Evolutionary conservation across 1,140 invertebrate species (phyloP), one percentile per base, ranked within the genome.

Genomic region (Drosophila pruinosa): DNA sequence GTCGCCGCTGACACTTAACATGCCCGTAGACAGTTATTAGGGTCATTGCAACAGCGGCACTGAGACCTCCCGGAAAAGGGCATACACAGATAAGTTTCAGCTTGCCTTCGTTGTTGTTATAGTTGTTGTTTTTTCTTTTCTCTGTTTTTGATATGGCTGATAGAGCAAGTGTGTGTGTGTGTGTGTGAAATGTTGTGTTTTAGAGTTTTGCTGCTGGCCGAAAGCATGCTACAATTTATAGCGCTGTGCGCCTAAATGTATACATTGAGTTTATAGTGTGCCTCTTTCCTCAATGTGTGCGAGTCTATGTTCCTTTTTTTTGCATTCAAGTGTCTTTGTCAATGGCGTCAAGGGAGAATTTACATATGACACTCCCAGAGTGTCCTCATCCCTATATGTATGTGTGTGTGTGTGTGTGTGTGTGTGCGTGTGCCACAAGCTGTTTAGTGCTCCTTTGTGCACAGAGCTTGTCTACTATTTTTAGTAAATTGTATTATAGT

Each of bases 401-500:
- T 58, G 67, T 52, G 41, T 41, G 39, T 58, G 43, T 43, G 19
- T 31, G 43, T 28, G 12, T 68, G 31, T 36, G 21, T 57, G 58
- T 53, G 15, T 67, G 71, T 63, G 65, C 65, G 71, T 71, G 45
- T 63, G 41, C 61, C 69, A 67, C 62, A 72, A 72, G 62, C 63
- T 72, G 69, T 72, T 83, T 83, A 83, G 78, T 81, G 78, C 73
- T 81, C 78, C 71, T 81, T 77, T 81, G 78, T 78, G 79, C 78
- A 81, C 62, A 69, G 61, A 50, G 45, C 22, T 61, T 74, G 61
- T 85, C 70, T 81, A 85, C 75, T 74, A 88, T 88, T 88, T 86
- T 86, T 85, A 86, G 80, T 81, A 86, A 81, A 88, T 86, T 86
- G 81, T 86, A 88, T 88, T 86, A 86, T 86, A 86, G 81, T 86